Evolutionary conservation across 2,113 vertebrate genomes (phyloP).

Genomic region (Holacanthus passer): DNA sequence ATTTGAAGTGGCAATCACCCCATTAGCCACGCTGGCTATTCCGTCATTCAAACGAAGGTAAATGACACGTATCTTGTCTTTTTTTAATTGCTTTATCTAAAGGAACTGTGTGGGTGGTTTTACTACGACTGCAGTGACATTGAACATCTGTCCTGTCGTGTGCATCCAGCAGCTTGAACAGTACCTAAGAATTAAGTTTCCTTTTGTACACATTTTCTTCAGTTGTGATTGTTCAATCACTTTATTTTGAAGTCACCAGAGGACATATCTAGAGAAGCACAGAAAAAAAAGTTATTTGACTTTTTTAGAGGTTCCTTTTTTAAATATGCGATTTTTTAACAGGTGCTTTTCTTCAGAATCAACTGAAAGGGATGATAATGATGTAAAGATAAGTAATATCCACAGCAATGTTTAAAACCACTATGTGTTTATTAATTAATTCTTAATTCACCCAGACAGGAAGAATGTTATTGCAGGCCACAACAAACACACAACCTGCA

Average conservation of each 20-base stretch:
- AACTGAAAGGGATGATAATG: no score
- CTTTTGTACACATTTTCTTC: not conserved
- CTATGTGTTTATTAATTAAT: no score
- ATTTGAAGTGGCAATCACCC: not conserved
- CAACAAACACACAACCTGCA: no score
- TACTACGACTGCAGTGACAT: not conserved
- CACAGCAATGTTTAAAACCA: no score
- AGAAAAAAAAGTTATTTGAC: not conserved
- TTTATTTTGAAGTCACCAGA: not conserved
- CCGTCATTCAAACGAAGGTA: not conserved
- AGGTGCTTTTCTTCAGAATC: not conserved
- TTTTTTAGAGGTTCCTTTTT: not conserved
- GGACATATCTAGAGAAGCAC: not conserved
- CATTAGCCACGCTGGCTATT: not conserved
- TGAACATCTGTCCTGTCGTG: not conserved
- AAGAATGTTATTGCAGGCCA: no score
- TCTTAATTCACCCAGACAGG: no score
- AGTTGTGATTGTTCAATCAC: not conserved
- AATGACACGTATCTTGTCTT: not conserved
- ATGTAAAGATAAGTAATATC: not conserved
- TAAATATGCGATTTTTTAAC: no score
- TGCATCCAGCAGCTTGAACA: not conserved
- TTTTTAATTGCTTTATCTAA: not conserved
- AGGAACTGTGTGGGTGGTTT: not conserved
- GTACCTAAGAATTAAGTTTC: not conserved